Evolutionary conservation across 1,140 invertebrate species (phyloP).

Genomic region (Apocrypta bakeri): DNA sequence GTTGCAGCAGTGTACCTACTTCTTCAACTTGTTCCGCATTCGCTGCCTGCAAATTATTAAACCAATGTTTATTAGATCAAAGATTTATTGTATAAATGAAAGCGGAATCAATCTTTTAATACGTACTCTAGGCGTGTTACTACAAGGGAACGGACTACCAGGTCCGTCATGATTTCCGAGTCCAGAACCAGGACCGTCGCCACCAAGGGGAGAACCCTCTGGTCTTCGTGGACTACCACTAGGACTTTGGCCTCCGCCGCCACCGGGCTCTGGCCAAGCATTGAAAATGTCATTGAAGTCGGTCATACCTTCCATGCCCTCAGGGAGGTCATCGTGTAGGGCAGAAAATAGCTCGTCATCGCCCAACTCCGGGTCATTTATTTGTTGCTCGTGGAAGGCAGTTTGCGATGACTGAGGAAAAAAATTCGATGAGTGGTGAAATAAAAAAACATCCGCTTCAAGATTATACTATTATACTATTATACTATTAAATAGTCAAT

Average conservation of each 20-base stretch:
- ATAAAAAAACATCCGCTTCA: background rate
- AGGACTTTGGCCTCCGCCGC: slow-evolving; percentile 78
- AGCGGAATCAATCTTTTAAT: background rate
- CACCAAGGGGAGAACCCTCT: slow-evolving; percentile 76
- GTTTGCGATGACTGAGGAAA: slow-evolving; percentile 85
- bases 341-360: slow-evolving; percentile 85
- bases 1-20: slow-evolving; percentile 92
- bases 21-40: slow-evolving; percentile 79
- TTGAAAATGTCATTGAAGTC: slow-evolving; percentile 84
- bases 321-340: slow-evolving; percentile 82
- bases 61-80: background rate
- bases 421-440: background rate
- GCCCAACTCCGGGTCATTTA: slow-evolving; percentile 83
- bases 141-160: slow-evolving; percentile 79
- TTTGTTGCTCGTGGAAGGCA: slow-evolving; percentile 88
- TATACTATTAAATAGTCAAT: background rate
- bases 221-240: slow-evolving; percentile 77
- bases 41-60: slow-evolving; percentile 64
- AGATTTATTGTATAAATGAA: slow-evolving; percentile 16
- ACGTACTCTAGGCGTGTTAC: slow-evolving; percentile 74
- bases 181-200: slow-evolving; percentile 77
- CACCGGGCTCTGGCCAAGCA: slow-evolving; percentile 80
- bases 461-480: no score
- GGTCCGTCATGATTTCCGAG: slow-evolving; percentile 74
- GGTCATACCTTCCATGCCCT: slow-evolving; percentile 83